Conservation (phyloP, 2,113 vertebrate species). For the Bungarus multicinctus region DNA sequence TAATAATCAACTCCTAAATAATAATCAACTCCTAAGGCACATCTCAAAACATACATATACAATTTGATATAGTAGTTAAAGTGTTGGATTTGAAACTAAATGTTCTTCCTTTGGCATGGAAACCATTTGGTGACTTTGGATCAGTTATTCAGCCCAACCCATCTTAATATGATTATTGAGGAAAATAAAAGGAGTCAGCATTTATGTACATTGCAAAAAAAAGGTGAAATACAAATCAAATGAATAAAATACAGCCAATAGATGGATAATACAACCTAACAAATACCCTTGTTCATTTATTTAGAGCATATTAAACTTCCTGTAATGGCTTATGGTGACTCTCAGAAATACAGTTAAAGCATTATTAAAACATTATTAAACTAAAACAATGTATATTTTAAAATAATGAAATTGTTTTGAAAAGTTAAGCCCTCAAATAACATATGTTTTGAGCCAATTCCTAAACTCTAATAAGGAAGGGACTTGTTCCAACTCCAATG, state of each 20-base stretch:
- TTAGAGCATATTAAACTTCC: neutral
- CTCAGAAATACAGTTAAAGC: neutral
- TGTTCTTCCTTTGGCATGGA: neutral
- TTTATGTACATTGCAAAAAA: neutral
- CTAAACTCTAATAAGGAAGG: neutral
- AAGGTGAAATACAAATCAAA: neutral
- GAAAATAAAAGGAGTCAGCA: neutral
- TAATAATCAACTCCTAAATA: neutral
- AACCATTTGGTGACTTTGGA: neutral
- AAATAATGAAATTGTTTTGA: neutral
- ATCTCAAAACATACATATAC: constrained; percentile 7
- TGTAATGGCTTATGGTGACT: neutral
- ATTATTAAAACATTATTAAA: neutral
- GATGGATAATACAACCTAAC: neutral
- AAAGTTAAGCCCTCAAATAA: neutral
- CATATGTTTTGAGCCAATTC: neutral
- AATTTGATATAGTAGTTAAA: neutral
- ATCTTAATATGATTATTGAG: neutral
- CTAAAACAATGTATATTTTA: neutral
- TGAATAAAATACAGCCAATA: neutral
- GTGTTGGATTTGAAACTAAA: neutral
- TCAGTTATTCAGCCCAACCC: neutral
- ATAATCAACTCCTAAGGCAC: neutral
- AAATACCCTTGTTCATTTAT: neutral
- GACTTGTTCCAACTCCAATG: neutral